Conservation (phyloP, 1,140 invertebrate genomes). For the Megalonaias nervosa region DNA sequence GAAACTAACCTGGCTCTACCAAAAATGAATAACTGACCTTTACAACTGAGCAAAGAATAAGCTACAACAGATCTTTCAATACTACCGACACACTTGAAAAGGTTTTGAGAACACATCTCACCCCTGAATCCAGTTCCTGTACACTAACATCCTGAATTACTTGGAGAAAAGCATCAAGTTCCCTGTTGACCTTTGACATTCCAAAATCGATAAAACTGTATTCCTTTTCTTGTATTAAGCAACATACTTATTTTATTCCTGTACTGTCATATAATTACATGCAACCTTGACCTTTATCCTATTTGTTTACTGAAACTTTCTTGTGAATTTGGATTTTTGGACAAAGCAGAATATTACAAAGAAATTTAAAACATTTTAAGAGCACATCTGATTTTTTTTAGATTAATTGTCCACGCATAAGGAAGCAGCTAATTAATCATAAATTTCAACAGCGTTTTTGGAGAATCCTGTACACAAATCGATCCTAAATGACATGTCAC, state of each 20-base stretch:
- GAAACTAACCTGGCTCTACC: neutral
- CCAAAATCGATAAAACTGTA: neutral
- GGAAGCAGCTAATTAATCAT: too few relatives aligned
- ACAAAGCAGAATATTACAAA: too few relatives aligned
- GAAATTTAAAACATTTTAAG: too few relatives aligned
- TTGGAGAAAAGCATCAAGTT: neutral
- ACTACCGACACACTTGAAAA: neutral
- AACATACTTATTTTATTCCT: neutral
- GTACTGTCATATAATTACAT: neutral
- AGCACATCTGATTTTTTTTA: too few relatives aligned
- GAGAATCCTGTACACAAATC: too few relatives aligned
- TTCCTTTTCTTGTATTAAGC: neutral
- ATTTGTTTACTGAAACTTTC: too few relatives aligned
- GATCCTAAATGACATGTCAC: too few relatives aligned
- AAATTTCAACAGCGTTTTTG: too few relatives aligned
- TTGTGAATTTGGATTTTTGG: too few relatives aligned
- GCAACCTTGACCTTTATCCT: slow-evolving; percentile 13
- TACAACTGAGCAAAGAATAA: neutral
- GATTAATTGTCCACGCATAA: too few relatives aligned
- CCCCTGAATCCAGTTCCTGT: neutral
- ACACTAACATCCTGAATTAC: neutral
- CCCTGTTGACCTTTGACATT: neutral
- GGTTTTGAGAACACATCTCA: neutral
- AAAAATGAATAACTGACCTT: neutral
- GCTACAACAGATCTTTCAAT: neutral